Conservation (phyloP, 2,888 invertebrate species). For the Chydorus sphaericus region DNA sequence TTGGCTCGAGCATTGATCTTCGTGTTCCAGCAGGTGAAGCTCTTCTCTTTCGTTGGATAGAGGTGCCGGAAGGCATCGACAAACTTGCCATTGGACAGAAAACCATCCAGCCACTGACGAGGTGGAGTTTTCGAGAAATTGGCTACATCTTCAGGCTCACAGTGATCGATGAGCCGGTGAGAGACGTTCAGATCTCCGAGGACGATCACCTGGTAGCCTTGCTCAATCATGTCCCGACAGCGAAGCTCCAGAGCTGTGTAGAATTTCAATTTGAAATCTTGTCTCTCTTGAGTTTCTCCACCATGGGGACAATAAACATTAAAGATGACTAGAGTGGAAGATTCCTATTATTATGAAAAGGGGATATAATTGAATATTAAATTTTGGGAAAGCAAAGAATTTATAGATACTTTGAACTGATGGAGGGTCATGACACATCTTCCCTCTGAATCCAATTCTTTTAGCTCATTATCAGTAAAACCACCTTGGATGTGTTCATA, state of each 20-base stretch:
- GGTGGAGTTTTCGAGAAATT: slow-evolving; percentile 7
- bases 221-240: slow-evolving; percentile 27
- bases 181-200: slow-evolving; percentile 35
- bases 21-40: slow-evolving; percentile 36
- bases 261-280: slow-evolving; percentile 31
- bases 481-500: slow-evolving; percentile 24
- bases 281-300: slow-evolving; percentile 31
- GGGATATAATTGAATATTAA: not conserved
- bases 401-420: slow-evolving; percentile 15
- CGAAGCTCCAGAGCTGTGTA: slow-evolving; percentile 30
- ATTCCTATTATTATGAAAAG: not conserved
- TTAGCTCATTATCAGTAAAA: slow-evolving; percentile 28
- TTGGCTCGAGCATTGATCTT: slow-evolving; percentile 30
- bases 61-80: slow-evolving; percentile 32
- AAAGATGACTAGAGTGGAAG: slow-evolving; percentile 25
- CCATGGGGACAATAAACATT: slow-evolving; percentile 38
- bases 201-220: slow-evolving; percentile 33
- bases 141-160: slow-evolving; percentile 28
- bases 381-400: not conserved
- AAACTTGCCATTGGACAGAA: slow-evolving; percentile 25
- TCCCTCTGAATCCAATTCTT: slow-evolving; percentile 33
- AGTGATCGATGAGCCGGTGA: slow-evolving; percentile 32
- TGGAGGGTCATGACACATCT: slow-evolving; percentile 33
- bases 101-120: slow-evolving; percentile 27
- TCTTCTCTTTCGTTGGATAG: slow-evolving; percentile 28